phyloP scores from a whole-genome alignment of 2,113 vertebrate genomes.

The Notothenia rossii region DNA sequence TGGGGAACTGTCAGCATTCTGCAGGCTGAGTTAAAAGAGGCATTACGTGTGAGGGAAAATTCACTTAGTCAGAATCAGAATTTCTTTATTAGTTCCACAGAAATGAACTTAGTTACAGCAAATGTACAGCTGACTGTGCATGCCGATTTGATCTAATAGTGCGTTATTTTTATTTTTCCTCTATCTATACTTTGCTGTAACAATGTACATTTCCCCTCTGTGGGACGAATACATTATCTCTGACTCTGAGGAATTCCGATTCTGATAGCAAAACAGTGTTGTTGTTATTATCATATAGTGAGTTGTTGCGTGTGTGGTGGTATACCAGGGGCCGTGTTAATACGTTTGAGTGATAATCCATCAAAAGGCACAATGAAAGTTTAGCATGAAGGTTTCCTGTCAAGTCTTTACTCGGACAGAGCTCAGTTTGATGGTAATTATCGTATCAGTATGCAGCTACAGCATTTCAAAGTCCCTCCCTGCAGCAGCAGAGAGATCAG shows the following conservation, averaged over 20 bases:
- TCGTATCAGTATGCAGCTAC: constrained; percentile 33
- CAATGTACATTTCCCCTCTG: too few species aligned
- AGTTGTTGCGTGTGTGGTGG: background rate
- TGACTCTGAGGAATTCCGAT: too few species aligned
- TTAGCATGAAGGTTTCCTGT: constrained; percentile 1
- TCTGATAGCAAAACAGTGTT: too few species aligned
- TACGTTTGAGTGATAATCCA: background rate
- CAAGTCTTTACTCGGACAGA: background rate
- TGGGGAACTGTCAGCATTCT: background rate
- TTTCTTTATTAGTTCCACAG: too few species aligned
- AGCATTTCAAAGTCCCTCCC: constrained; percentile 24
- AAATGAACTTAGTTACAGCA: too few species aligned
- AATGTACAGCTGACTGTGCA: too few species aligned
- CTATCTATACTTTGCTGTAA: too few species aligned
- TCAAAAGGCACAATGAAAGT: constrained; percentile 11
- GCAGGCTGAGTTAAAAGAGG: background rate
- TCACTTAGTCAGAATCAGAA: background rate
- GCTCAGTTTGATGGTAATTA: constrained; percentile 37
- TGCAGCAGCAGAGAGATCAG: constrained; percentile 40
- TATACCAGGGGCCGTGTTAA: background rate
- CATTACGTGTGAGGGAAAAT: background rate
- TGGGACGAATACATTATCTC: too few species aligned
- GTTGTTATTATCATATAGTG: too few species aligned
- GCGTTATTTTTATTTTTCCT: too few species aligned
- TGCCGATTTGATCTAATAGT: too few species aligned